Percentiles rank a stretch among this genome's conserved stretches.
These are phyloP conservation scores for Merluccius polli DNA, from an alignment of 2,797 vertebrate species.

Conservation along the genomic window DNA sequence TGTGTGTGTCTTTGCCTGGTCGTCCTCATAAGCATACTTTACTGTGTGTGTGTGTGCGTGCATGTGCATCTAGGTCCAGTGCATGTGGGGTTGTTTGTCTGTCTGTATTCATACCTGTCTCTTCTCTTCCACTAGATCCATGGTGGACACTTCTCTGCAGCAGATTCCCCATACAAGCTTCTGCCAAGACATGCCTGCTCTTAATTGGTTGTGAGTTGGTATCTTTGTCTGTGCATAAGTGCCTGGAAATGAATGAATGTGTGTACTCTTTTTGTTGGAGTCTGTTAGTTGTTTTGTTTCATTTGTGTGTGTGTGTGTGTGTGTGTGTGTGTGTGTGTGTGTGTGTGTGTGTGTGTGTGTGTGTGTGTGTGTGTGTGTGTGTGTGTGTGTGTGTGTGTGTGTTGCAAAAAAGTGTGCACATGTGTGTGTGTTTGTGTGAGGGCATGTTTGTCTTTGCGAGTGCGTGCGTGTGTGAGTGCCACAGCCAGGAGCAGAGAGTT, in stretches of 20 bases:
- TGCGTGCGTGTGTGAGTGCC: not conserved
- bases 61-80: not conserved
- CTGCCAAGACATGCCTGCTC: slow-evolving; percentile 73
- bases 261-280: not conserved
- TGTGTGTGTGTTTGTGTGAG: not conserved
- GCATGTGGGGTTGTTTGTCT: not conserved
- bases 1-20: not conserved
- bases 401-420: too few relatives aligned
- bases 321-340: not conserved
- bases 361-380: not conserved
- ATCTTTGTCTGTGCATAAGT: not conserved
- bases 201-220: slow-evolving; percentile 77
- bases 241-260: not conserved
- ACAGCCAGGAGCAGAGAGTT: not conserved
- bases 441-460: not conserved
- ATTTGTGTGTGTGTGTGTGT: not conserved
- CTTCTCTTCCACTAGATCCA: slow-evolving; percentile 60
- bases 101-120: not conserved
- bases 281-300: not conserved
- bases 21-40: not conserved
- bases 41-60: slow-evolving; percentile 1
- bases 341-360: not conserved
- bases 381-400: not conserved
- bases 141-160: slow-evolving; percentile 75
- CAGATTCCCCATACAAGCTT: slow-evolving; percentile 72